Percentiles rank a stretch among this genome's conserved stretches.
Evolutionary conservation across 2,797 vertebrate genomes (phyloP).

Genomic region (Poeciliopsis presidionis): DNA sequence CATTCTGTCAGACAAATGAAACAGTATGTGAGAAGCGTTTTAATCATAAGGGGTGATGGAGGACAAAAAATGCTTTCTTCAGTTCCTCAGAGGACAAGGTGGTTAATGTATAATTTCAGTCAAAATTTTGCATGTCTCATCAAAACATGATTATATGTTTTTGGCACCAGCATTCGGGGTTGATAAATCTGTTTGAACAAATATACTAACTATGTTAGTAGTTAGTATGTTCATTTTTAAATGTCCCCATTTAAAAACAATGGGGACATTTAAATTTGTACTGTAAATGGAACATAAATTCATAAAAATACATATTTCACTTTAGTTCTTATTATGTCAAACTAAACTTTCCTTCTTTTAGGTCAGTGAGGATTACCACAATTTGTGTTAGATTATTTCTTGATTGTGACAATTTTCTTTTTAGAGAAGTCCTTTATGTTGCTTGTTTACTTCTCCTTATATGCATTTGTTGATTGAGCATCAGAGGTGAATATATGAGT

Average conservation of each 20-base stretch:
- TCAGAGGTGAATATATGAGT: neutral
- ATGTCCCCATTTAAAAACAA: too few species aligned
- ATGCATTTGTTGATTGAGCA: neutral
- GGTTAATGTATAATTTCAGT: neutral
- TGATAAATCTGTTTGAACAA: neutral
- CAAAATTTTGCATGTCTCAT: neutral
- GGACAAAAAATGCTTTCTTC: conserved; percentile 5
- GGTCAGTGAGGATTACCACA: neutral
- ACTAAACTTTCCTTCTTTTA: neutral
- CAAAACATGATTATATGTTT: neutral
- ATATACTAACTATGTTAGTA: neutral
- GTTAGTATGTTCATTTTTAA: too few species aligned
- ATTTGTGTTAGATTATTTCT: neutral
- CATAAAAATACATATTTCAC: neutral
- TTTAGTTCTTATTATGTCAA: neutral
- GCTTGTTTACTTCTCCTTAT: neutral
- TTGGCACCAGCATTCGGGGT: neutral
- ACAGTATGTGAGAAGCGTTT: conserved; percentile 68
- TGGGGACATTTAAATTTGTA: too few species aligned
- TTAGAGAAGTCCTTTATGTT: neutral
- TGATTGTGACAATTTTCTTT: neutral
- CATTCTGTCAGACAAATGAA: conserved; percentile 74
- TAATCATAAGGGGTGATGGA: conserved; percentile 65
- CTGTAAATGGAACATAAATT: neutral
- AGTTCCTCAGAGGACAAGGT: conserved; percentile 2